Evolutionary conservation across 2,888 invertebrate genomes (phyloP).

Genomic region (Catocala nupta): DNA sequence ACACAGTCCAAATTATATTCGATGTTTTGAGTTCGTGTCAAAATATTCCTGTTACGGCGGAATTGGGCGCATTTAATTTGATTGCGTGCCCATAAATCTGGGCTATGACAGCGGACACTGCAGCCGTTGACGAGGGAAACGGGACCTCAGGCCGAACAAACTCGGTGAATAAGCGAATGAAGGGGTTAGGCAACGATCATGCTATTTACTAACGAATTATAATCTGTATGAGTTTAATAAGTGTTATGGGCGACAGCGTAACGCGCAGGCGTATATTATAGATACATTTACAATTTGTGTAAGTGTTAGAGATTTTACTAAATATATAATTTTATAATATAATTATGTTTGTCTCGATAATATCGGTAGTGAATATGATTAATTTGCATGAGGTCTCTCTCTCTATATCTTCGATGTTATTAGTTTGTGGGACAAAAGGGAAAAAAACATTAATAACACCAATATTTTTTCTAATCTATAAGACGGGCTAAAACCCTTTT

Average conservation of each 20-base stretch:
- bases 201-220: slow-evolving; percentile 2
- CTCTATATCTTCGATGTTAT: too few relatives aligned
- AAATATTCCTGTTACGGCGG: slow-evolving; percentile 19
- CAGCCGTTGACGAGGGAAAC: slow-evolving; percentile 31
- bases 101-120: slow-evolving; percentile 37
- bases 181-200: slow-evolving; percentile 12
- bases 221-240: neutral
- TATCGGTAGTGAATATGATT: too few relatives aligned
- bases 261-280: too few relatives aligned
- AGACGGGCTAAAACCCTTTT: too few relatives aligned
- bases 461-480: too few relatives aligned
- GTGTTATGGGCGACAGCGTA: neutral
- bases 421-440: too few relatives aligned
- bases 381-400: too few relatives aligned
- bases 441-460: too few relatives aligned
- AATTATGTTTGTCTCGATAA: too few relatives aligned
- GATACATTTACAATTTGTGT: too few relatives aligned
- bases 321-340: too few relatives aligned
- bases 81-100: slow-evolving; percentile 43
- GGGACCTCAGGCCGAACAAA: slow-evolving; percentile 7
- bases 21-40: slow-evolving; percentile 6
- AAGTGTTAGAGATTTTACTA: too few relatives aligned
- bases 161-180: slow-evolving; percentile 2
- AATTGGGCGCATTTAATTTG: slow-evolving; percentile 39
- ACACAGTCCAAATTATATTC: neutral